A percentile compares a stretch with the other conserved stretches of the same genome.
phyloP scores from a whole-genome alignment of 2,888 invertebrate species.

The Drosophila suboccidentalis region DNA sequence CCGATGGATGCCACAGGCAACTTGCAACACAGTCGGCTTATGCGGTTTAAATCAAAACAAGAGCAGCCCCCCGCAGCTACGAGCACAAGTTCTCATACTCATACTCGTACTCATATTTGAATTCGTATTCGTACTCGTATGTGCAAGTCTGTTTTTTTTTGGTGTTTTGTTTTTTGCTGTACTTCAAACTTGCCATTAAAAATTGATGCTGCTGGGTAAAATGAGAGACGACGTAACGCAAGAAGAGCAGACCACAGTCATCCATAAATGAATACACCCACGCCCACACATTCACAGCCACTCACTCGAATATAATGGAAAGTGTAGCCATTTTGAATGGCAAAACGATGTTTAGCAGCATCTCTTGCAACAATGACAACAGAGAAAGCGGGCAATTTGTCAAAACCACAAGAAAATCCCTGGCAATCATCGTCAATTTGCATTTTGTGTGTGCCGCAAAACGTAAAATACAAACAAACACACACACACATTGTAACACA shows the following conservation, averaged over 20 bases:
- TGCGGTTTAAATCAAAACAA: conserved; percentile 14
- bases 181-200: conserved; percentile 50
- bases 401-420: conserved; percentile 72
- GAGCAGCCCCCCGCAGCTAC: conserved; percentile 4
- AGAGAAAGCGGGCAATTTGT: conserved; percentile 70
- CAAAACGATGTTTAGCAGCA: conserved; percentile 61
- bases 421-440: conserved; percentile 69
- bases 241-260: conserved; percentile 13
- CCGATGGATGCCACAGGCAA: conserved; percentile 24
- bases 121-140: conserved; percentile 8
- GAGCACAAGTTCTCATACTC: conserved; percentile 8
- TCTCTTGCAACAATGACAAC: conserved; percentile 51
- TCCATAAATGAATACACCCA: conserved; percentile 17
- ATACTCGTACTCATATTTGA: neutral
- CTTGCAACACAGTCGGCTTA: conserved; percentile 4
- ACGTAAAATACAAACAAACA: conserved; percentile 13
- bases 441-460: conserved; percentile 51
- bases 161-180: conserved; percentile 9
- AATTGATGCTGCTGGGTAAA: conserved; percentile 51
- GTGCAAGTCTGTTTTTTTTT: conserved; percentile 12
- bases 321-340: conserved; percentile 59
- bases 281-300: conserved; percentile 10
- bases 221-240: conserved; percentile 21
- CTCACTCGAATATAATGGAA: conserved; percentile 26
- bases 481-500: neutral